These are phyloP conservation scores for Arenaria interpres DNA, from an alignment of 2,113 vertebrate species.

Conservation along the genomic window DNA sequence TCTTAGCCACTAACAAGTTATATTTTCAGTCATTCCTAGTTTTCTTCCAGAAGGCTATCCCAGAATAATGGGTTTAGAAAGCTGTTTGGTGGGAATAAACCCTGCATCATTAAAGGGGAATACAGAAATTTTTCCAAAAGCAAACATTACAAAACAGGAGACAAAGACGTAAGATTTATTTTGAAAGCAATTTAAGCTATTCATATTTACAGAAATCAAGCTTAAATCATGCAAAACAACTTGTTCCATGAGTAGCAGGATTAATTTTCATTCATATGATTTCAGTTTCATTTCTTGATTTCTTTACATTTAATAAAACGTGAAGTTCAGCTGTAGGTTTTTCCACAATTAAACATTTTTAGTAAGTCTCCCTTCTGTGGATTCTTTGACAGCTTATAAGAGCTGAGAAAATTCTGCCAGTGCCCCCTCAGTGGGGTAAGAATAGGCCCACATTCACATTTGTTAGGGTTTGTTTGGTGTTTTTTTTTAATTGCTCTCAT, in stretches of 20 bases:
- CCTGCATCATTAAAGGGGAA: neutral
- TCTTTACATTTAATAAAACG: neutral
- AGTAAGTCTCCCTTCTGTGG: neutral
- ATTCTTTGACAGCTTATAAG: neutral
- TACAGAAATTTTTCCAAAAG: neutral
- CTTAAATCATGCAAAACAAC: neutral
- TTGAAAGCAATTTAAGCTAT: neutral
- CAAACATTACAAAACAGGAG: neutral
- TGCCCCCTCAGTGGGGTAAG: neutral
- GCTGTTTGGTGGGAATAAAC: rapidly evolving
- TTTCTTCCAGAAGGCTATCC: neutral
- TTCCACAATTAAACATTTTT: neutral
- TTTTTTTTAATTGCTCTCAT: neutral
- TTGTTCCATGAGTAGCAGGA: neutral
- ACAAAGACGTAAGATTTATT: neutral
- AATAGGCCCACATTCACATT: neutral
- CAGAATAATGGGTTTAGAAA: neutral
- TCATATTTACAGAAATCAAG: neutral
- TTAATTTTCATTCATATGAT: neutral
- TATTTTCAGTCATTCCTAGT: neutral
- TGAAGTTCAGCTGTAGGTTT: neutral
- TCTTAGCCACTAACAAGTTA: neutral
- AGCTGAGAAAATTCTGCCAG: neutral
- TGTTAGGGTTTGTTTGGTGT: neutral
- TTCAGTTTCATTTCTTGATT: neutral